Evolutionary conservation across 2,113 vertebrate genomes (phyloP).

Genomic region (Nothoprocta pentlandii): DNA sequence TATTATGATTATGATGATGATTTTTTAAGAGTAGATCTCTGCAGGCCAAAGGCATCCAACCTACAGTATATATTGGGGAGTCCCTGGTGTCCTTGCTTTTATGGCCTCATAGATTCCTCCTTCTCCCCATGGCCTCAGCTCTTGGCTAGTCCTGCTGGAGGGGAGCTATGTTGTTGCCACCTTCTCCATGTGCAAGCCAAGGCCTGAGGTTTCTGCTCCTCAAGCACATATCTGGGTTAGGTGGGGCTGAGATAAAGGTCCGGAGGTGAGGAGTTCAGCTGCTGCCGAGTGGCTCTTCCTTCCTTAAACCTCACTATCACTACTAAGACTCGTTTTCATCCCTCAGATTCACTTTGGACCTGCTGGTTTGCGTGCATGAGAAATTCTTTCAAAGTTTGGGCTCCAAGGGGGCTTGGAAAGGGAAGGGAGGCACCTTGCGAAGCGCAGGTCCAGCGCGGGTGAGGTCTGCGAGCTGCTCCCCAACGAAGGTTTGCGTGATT

Average conservation of each 20-base stretch:
- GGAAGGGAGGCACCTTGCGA: background rate
- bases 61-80: background rate
- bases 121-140: fast-evolving
- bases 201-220: background rate
- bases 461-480: background rate
- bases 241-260: background rate
- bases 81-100: background rate
- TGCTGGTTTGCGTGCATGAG: fast-evolving
- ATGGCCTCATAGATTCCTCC: background rate
- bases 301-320: background rate
- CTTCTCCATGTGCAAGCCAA: fast-evolving
- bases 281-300: background rate
- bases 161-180: fast-evolving
- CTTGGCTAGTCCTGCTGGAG: background rate
- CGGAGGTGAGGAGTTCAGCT: background rate
- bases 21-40: background rate
- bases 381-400: background rate
- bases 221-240: background rate
- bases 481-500: background rate
- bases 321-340: background rate
- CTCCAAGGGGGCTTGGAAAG: background rate
- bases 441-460: background rate
- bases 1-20: too few relatives aligned
- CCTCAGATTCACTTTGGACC: background rate
- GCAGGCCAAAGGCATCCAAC: background rate